A percentile compares a stretch with the other conserved stretches of the same genome.
These are phyloP conservation scores for Ladona fulva DNA, from an alignment of 1,140 invertebrate species.

Conservation along the genomic window DNA sequence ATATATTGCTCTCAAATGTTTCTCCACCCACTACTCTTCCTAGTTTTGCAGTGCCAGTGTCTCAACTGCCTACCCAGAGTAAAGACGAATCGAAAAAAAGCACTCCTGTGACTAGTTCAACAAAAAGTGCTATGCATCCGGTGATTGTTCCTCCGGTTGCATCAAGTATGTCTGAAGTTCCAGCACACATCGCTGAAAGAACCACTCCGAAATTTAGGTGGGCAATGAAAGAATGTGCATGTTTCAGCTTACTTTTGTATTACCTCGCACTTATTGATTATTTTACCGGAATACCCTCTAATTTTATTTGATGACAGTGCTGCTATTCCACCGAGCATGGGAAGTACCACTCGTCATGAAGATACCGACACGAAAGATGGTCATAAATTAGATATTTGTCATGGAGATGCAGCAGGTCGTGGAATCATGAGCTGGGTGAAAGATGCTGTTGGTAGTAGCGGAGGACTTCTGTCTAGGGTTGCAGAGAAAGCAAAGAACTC, in stretches of 20 bases:
- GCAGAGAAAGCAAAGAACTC: slow-evolving; percentile 75
- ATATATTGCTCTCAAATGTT: slow-evolving; percentile 43
- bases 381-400: background rate
- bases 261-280: background rate
- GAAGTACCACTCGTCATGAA: slow-evolving; percentile 35
- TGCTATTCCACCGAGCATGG: slow-evolving; percentile 46
- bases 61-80: background rate
- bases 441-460: slow-evolving; percentile 44
- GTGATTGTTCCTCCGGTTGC: slow-evolving; percentile 13
- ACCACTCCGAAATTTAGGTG: slow-evolving; percentile 20
- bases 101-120: slow-evolving; percentile 8
- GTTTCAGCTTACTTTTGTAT: background rate
- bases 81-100: slow-evolving; percentile 14
- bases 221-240: slow-evolving; percentile 14
- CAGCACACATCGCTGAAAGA: slow-evolving; percentile 11
- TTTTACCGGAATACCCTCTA: background rate
- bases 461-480: slow-evolving; percentile 48
- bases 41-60: slow-evolving; percentile 36
- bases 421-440: slow-evolving; percentile 48
- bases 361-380: slow-evolving; percentile 24
- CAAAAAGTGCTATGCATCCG: background rate
- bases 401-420: slow-evolving; percentile 33
- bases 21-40: slow-evolving; percentile 47
- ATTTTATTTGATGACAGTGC: slow-evolving; percentile 35
- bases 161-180: background rate